Evolutionary conservation across 64 coral and sea anemone genomes (phyloP).

Genomic region (Hydrozoanthus tunicans): DNA sequence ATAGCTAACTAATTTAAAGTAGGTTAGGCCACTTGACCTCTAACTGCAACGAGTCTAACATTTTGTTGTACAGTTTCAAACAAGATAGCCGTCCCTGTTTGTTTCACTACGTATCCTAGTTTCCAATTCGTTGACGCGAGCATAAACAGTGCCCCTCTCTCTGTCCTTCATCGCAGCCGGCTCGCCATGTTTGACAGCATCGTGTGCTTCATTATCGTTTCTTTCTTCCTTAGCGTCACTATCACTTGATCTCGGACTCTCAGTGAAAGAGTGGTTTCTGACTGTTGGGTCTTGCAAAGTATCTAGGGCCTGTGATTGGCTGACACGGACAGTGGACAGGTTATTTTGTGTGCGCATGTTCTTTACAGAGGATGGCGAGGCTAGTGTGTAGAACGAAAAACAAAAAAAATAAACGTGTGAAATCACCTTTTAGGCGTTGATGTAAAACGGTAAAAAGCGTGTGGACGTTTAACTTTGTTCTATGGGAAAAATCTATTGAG

Average conservation of each 20-base stretch:
- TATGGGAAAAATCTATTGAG: too few relatives aligned
- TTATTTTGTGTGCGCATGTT: constrained; percentile 4
- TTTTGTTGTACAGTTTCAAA: not conserved
- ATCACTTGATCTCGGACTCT: constrained; percentile 39
- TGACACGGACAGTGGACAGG: constrained; percentile 41
- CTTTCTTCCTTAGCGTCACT: not conserved
- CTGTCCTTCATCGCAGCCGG: not conserved
- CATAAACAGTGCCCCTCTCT: not conserved
- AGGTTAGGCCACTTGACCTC: too few relatives aligned
- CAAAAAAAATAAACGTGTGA: not conserved
- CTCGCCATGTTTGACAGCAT: not conserved
- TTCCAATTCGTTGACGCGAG: not conserved
- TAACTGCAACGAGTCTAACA: too few relatives aligned
- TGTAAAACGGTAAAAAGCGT: too few relatives aligned
- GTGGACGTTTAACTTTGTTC: too few relatives aligned
- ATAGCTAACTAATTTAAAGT: too few relatives aligned
- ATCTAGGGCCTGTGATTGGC: constrained; percentile 45
- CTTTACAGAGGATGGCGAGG: constrained; percentile 13
- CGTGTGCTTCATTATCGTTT: not conserved
- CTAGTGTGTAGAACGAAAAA: not conserved
- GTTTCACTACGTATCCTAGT: not conserved
- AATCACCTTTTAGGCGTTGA: too few relatives aligned
- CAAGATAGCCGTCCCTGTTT: not conserved
- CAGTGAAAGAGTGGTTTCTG: constrained; percentile 15
- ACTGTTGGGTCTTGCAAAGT: constrained; percentile 37